Base-by-base conservation (phyloP, 2,888 invertebrate genomes). In the Acleris sparsana region DNA sequence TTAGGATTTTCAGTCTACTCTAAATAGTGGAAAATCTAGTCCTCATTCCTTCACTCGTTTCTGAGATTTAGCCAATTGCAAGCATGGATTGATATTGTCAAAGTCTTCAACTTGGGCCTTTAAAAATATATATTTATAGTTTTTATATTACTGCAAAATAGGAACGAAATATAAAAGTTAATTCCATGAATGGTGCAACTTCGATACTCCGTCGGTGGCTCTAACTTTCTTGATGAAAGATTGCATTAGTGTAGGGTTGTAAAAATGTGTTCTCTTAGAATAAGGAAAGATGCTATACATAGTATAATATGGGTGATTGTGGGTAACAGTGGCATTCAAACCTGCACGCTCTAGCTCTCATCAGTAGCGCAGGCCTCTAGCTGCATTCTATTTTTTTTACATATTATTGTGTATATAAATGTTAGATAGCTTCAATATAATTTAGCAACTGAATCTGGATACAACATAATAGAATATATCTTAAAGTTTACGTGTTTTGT, bases 401-500 rank as follows among this genome's bases (percentile, higher is more conserved):
- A 55, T 55, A 48, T 33, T 62, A 20, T 33, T 33, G 9, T 33
- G 7, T 48, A 55, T 62, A 22, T 48, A 48, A 62, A 39, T 48
- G 53, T 7, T 62, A 62, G 33, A 62, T 44, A 61, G 17, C 17
- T 46, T 55, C 43, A 59, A 39, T 53, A 39, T 53, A 43, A 60
- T 43, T 53, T 59, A 49, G 53, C 22, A 9, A 43, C 48, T 43
- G 16, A 53, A 64, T 59, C 48, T 59, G 25, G 48, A 55, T 55
- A 39, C 58, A 39, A 39, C 58, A 55, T 25, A 53, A 59, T 59
- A 64, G 59, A 58, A 5, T 20, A 53, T 63, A 56, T 44, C 61
- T 56, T 56, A 25, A 60, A 51, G 33, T 52, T 22, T 60, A 52
- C 52, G 56, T 56, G 39, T 61, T 72, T 75, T 84, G 84, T 84